Evolutionary conservation across 1,140 invertebrate genomes (phyloP).

Genomic region (Leptinotarsa lineolata): DNA sequence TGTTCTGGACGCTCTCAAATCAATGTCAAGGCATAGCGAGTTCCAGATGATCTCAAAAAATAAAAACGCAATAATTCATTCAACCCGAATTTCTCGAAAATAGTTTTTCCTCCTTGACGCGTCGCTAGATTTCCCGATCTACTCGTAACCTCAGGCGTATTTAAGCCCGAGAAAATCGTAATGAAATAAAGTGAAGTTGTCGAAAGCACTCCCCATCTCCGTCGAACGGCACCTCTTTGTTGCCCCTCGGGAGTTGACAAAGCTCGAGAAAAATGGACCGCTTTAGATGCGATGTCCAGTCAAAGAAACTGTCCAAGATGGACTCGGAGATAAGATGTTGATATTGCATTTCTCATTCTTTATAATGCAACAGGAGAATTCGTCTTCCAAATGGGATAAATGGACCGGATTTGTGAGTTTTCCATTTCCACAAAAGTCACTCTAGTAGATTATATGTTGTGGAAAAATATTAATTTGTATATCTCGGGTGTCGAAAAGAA

Average conservation of each 20-base stretch:
- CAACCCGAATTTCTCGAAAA: no score
- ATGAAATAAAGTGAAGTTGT: constrained; percentile 48
- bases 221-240: constrained; percentile 25
- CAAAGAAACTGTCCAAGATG: constrained; percentile 53
- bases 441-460: no score
- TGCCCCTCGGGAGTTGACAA: background rate
- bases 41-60: no score
- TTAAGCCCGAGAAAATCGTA: constrained; percentile 38
- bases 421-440: background rate
- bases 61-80: no score
- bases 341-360: constrained; percentile 57
- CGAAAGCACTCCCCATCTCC: constrained; percentile 49
- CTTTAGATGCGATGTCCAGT: constrained; percentile 52
- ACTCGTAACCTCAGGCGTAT: constrained; percentile 9
- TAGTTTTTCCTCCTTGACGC: no score
- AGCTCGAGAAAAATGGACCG: constrained; percentile 48
- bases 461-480: no score
- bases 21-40: no score
- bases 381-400: constrained; percentile 26
- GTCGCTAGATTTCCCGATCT: no score
- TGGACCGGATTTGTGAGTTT: constrained; percentile 13
- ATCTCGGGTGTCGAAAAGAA: no score
- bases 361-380: constrained; percentile 55
- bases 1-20: no score
- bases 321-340: constrained; percentile 54